Percentiles rank a stretch among this genome's conserved stretches.
phyloP scores from a whole-genome alignment of 2,888 invertebrate species.

The Erebia ligea region DNA sequence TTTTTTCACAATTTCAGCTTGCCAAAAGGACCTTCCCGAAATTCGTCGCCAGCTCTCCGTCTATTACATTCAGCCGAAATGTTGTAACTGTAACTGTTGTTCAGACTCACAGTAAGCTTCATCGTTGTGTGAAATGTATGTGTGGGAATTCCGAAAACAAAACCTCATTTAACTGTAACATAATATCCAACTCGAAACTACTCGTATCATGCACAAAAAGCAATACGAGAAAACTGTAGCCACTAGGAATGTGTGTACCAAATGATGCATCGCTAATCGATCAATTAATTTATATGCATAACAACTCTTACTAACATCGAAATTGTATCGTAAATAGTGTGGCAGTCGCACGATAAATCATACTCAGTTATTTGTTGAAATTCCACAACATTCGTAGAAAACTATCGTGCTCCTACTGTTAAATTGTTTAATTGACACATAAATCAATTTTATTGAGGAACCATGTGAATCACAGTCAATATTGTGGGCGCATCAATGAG shows the following conservation, averaged over 20 bases:
- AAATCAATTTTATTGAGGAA: conserved; percentile 22
- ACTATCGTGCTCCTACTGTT: conserved; percentile 1
- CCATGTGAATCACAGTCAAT: conserved; percentile 6
- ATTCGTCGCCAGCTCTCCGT: too few relatives aligned
- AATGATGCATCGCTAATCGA: conserved; percentile 30
- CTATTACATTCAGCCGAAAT: too few relatives aligned
- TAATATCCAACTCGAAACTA: neutral
- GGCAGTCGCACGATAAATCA: conserved; percentile 5
- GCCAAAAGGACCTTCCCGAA: too few relatives aligned
- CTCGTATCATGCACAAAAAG: conserved; percentile 6
- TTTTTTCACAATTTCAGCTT: too few relatives aligned
- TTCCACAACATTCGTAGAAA: neutral
- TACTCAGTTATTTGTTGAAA: conserved; percentile 2
- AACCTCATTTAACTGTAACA: neutral
- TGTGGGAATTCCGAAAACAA: neutral
- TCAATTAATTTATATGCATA: conserved; percentile 24
- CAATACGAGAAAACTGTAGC: conserved; percentile 14
- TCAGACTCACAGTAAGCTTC: neutral
- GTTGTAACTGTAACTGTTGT: too few relatives aligned
- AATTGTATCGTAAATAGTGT: neutral
- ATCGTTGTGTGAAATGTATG: neutral
- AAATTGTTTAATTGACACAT: conserved; percentile 16
- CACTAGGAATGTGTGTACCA: conserved; percentile 21
- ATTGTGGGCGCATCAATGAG: conserved; percentile 4
- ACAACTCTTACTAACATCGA: conserved; percentile 16